These are phyloP conservation scores for Leptopilina clavipes DNA, from an alignment of 1,140 invertebrate genomes.

Conservation along the genomic window DNA sequence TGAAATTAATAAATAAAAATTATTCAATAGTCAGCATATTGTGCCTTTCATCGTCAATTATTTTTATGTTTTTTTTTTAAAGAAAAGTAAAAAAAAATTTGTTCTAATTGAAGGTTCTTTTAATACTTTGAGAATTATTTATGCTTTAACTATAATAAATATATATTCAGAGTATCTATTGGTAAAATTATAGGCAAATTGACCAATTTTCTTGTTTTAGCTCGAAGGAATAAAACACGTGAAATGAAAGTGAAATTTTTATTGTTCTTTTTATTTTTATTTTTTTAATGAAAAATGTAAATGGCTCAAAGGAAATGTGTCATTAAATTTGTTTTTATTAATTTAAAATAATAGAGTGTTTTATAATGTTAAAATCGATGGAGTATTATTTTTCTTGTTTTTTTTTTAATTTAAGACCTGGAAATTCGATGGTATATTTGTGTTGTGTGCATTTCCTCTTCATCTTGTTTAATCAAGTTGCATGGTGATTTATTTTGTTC, in stretches of 20 bases:
- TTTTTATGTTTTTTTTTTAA: not conserved
- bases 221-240: not conserved
- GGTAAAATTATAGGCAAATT: not conserved
- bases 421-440: not conserved
- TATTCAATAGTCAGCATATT: too few relatives aligned
- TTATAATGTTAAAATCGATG: too few relatives aligned
- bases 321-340: too few relatives aligned
- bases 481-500: conserved; percentile 6
- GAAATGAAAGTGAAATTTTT: conserved; percentile 5
- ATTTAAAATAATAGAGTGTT: too few relatives aligned
- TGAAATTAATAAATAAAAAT: too few relatives aligned
- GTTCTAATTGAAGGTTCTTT: too few relatives aligned
- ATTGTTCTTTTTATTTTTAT: too few relatives aligned
- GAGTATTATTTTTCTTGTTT: not conserved
- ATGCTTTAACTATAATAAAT: not conserved
- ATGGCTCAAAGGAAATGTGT: too few relatives aligned
- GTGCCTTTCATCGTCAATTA: not conserved
- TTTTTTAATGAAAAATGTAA: too few relatives aligned
- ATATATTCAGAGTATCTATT: not conserved
- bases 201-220: not conserved
- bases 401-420: not conserved
- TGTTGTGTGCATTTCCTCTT: not conserved
- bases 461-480: not conserved
- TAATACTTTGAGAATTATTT: not conserved
- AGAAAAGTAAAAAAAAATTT: not conserved